Evolutionary conservation across 2,113 vertebrate genomes (phyloP).

Genomic region (Halcyon senegalensis): DNA sequence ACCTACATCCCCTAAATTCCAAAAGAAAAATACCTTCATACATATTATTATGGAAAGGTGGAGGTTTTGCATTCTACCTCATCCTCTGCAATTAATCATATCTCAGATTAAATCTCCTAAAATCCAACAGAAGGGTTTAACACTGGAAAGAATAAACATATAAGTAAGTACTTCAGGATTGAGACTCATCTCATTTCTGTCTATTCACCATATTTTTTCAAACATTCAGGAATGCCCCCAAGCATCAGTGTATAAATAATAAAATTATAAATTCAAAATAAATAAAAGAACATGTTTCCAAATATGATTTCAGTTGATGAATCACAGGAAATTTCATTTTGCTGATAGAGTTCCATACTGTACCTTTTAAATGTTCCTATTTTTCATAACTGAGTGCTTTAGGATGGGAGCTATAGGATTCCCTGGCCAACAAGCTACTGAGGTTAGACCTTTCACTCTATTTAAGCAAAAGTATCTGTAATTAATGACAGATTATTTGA

Average conservation of each 20-base stretch:
- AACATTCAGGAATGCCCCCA: rapidly evolving
- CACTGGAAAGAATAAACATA: neutral
- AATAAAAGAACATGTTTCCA: neutral
- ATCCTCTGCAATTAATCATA: neutral
- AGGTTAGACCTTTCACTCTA: neutral
- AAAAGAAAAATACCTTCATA: neutral
- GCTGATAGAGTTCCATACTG: neutral
- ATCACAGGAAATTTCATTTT: neutral
- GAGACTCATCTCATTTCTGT: neutral
- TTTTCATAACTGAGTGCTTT: neutral
- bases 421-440: neutral
- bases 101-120: neutral
- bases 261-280: neutral
- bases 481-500: neutral
- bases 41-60: neutral
- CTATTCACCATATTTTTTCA: neutral
- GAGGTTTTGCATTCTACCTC: neutral
- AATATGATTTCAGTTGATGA: neutral
- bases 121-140: neutral
- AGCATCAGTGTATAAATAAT: neutral
- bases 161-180: neutral
- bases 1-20: neutral
- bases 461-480: neutral
- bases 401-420: neutral
- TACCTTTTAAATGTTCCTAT: neutral